Base-by-base conservation (phyloP, 2,797 vertebrate genomes). In the Allobates femoralis region DNA sequence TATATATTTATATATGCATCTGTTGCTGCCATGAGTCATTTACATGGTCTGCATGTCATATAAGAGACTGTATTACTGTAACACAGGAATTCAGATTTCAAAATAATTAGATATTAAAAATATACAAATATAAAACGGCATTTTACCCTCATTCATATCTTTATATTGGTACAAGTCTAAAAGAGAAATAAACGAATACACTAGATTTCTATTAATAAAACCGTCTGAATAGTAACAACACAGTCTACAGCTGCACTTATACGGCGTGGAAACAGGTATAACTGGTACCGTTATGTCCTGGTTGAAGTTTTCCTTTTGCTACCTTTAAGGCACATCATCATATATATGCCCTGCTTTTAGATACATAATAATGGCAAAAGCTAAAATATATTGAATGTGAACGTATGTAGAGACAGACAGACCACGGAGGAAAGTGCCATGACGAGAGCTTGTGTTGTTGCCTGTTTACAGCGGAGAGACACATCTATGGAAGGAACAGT, bases 1-100 rank as follows among this genome's bases (percentile, higher is more conserved):
- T 69, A 86, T 58, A 50, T 79, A 79, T 82, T 11, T 80, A 78
- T 87, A 51, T 79, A 62, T 83, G 34, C 55, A 58, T 87, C 41
- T 84, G 64, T 79, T 73, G 74, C 64, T n/a, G 64, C 74, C n/a
- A 73, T 53, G 19, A 41, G 32, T 4, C 62, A 34, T 34, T 32
- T 46, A 37, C 73, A 78, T 32, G 34, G 28, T 64, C 79, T 41
- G 85, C 80, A 71, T 28, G 86, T 87, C 86, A 71, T 71, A 69
- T 58, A 69, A 87, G 82, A 87, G 34, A 81, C 28, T 67, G 41
- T n/a, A 81, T 32, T 37, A 51, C 50, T 55, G 71, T 41, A 86
- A 51, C 56, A 81, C 50, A 77, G 62, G 14, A 67, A 56, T 16
- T 8, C 56, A 78, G 30, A 28, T 58, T 21, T 6, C 55, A 62